Base-by-base conservation (phyloP, 2,113 vertebrate genomes). In the Dicrurus megarhynchus region DNA sequence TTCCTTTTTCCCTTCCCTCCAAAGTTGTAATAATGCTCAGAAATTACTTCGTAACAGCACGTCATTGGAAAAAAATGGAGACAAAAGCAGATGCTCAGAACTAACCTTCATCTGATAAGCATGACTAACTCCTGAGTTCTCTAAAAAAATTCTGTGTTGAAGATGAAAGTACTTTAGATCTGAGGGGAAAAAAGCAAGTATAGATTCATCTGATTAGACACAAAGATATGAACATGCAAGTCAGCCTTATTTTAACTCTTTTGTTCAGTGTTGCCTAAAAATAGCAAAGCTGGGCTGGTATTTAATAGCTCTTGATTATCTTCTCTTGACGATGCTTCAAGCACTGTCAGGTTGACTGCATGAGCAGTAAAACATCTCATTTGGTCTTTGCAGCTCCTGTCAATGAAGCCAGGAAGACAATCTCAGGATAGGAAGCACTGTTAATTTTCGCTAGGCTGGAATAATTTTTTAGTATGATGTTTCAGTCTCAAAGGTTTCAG, bases 371-470 rank as follows among this genome's bases (percentile, higher is more conserved):
- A 79, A 42, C 61, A 26, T 82, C 13, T 71, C 64, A n/a, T 27
- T 64, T 77, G 69, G 16, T 65, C n/a, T 84, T 74, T 75, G 32
- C 28, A 37, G 9, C 39, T 79, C 11, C 33, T 88, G 63, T 46
- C 0, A 0, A 26, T 82, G 46, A 85, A 75, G 28, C 22, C 18
- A 24, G 61, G 33, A 87, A 49, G 56, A 46, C 35, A 37, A 1
- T 85, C 1, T 82, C 63, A 57, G 26, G 33, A 33, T 63, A 73
- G 49, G 35, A 94, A 41, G 26, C 28, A 27, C 47, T 76, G 12
- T 68, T 67, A 83, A 69, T 22, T 86, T 86, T 71, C 86, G 24
- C 49, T 80, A 47, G 44, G 16, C 37, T 68, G 49, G 35, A 67
- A 42, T 80, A 59, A 49, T 6, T 39, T 46, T 75, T 83, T 67